Conservation (phyloP, 1,140 invertebrate species). For the Halesus radiatus region DNA sequence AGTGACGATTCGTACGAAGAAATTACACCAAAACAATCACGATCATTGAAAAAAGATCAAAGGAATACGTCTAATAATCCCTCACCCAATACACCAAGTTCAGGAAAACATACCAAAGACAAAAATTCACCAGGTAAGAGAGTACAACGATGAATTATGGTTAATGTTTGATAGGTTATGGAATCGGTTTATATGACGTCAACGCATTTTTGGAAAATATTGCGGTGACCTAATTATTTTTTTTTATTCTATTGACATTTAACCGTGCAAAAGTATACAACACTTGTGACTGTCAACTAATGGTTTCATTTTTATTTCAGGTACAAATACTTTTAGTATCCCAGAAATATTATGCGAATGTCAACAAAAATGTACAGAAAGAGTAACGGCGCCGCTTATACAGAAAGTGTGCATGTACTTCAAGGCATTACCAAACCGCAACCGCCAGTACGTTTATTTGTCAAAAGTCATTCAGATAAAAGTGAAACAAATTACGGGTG, state of each 20-base stretch:
- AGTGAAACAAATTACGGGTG: conserved; percentile 58
- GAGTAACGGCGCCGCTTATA: conserved; percentile 64
- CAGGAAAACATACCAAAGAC: conserved; percentile 36
- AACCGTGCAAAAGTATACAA: too few relatives aligned
- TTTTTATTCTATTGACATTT: neutral
- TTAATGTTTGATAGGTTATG: conserved; percentile 32
- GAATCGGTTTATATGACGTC: conserved; percentile 36
- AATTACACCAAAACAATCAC: conserved; percentile 32
- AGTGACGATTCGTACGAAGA: conserved; percentile 38
- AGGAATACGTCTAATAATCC: conserved; percentile 1
- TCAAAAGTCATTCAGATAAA: conserved; percentile 49
- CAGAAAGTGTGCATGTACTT: conserved; percentile 67
- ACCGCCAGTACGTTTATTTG: conserved; percentile 63
- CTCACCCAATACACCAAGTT: neutral
- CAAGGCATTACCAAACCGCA: conserved; percentile 68
- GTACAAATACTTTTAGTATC: conserved; percentile 41
- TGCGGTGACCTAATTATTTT: conserved; percentile 32
- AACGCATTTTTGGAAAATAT: conserved; percentile 43
- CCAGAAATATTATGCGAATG: conserved; percentile 70
- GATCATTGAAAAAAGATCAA: conserved; percentile 22
- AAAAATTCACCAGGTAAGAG: conserved; percentile 24
- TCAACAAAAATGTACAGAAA: conserved; percentile 70
- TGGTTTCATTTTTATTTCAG: conserved; percentile 42
- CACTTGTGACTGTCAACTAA: neutral
- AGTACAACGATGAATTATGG: neutral